Evolutionary conservation across 2,797 vertebrate genomes (phyloP), one percentile per base, ranked within the genome.

Genomic region (Microcaecilia unicolor): DNA sequence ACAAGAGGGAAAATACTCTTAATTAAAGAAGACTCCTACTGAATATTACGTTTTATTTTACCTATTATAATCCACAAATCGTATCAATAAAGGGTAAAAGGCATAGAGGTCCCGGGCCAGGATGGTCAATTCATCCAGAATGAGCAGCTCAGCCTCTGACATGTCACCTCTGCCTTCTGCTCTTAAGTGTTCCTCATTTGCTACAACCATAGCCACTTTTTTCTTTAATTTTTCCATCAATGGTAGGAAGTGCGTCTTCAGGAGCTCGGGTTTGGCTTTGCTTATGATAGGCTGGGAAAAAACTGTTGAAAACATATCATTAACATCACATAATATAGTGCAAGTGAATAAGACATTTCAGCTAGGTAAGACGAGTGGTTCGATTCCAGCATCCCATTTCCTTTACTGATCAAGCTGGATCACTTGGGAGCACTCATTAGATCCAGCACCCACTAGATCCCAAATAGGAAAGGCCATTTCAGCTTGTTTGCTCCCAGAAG

Each of bases 41-140:
- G n/a, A n/a, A n/a, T n/a, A n/a, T n/a, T n/a, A n/a, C n/a, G n/a
- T n/a, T n/a, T n/a, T 9, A 15, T 1, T 36, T 10, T 70, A 95
- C 92, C 93, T 93, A 85, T 96, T 97, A 66, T 92, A 93, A 75
- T 97, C 93, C 34, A 97, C 92, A 41, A 93, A 97, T 78, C 93
- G 78, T 64, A 97, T 95, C 54, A 97, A 77, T 44, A 97, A 86
- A 5, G 93, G 93, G 60, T 97, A 97, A 76, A 96, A 97, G 69
- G 93, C 93, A 12, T 97, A 97, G 41, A 97, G 85, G 55, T 97
- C 93, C 58, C 93, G 76, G 62, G 92, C 84, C 58, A 97, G 68
- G 9, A 91, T 61, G 31, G 92, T 92, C 67, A 97, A 97, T 54
- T 97, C 91, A 56, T 97, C 93, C 64, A 97, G 81, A 56, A 97